Conservation (phyloP, 2,888 invertebrate genomes). For the Cantharis flavilabris region DNA sequence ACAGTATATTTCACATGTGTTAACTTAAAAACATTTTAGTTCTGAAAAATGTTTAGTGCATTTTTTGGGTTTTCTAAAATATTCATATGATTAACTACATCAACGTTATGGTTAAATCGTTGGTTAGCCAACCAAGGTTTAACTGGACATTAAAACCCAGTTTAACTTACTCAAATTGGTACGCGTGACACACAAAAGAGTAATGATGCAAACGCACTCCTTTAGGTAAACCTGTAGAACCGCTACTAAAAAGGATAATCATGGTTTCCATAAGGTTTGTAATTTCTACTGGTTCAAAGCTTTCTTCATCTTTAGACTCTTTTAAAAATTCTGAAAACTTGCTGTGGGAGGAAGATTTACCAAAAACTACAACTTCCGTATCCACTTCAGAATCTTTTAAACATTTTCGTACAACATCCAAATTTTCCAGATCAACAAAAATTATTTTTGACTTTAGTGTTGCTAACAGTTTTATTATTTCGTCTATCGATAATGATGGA, state of each 20-base stretch:
- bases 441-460: slow-evolving; percentile 39
- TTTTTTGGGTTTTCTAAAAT: no score
- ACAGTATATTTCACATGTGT: no score
- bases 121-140: no score
- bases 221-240: slow-evolving; percentile 40
- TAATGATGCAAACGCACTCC: slow-evolving; percentile 37
- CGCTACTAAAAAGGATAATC: slow-evolving; percentile 39
- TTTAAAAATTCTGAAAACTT: slow-evolving; percentile 38
- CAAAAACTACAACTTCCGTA: slow-evolving; percentile 44
- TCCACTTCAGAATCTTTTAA: slow-evolving; percentile 35
- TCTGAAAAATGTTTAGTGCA: no score
- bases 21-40: no score
- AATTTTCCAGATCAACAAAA: slow-evolving; percentile 36
- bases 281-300: slow-evolving; percentile 28
- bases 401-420: slow-evolving; percentile 30
- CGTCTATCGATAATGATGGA: slow-evolving; percentile 36
- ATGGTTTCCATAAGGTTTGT: slow-evolving; percentile 30
- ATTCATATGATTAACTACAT: no score
- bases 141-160: no score
- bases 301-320: slow-evolving; percentile 26
- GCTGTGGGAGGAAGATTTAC: slow-evolving; percentile 33
- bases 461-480: slow-evolving; percentile 36
- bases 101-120: no score
- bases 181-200: slow-evolving; percentile 10
- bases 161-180: neutral